These are phyloP conservation scores for Lagopus leucura DNA, from an alignment of 2,113 vertebrate genomes.

Conservation along the genomic window DNA sequence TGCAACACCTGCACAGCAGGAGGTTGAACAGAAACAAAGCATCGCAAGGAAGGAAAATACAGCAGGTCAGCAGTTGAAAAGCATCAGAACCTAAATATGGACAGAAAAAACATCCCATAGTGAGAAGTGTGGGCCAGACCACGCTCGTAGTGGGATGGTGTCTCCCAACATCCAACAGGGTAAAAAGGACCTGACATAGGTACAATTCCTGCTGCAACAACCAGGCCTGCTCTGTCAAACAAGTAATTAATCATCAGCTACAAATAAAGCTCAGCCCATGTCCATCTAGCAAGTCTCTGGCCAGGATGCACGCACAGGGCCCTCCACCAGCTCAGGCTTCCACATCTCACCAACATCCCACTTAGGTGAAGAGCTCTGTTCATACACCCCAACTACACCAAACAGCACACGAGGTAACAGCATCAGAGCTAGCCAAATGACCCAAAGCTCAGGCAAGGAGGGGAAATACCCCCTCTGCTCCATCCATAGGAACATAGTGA, in stretches of 20 bases:
- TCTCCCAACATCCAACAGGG: no score
- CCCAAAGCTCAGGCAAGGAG: background rate
- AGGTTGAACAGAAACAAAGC: background rate
- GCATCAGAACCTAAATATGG: background rate
- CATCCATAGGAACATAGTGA: background rate
- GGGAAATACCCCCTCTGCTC: background rate
- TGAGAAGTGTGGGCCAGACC: background rate
- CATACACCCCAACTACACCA: fast-evolving
- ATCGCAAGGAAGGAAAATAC: background rate
- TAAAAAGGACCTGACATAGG: background rate
- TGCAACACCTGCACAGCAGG: background rate
- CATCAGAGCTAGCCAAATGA: background rate
- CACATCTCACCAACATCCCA: background rate
- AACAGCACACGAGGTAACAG: background rate
- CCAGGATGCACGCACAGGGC: fast-evolving
- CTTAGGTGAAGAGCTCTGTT: background rate
- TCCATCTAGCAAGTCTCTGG: background rate
- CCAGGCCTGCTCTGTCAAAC: background rate
- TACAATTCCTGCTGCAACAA: background rate
- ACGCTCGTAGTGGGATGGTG: background rate
- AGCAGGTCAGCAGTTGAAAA: background rate
- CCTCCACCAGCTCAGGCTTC: background rate
- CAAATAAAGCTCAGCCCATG: background rate
- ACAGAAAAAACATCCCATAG: background rate
- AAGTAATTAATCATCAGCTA: background rate